Evolutionary conservation across 2,888 invertebrate species (phyloP).

Genomic region (Oscheius sp.): DNA sequence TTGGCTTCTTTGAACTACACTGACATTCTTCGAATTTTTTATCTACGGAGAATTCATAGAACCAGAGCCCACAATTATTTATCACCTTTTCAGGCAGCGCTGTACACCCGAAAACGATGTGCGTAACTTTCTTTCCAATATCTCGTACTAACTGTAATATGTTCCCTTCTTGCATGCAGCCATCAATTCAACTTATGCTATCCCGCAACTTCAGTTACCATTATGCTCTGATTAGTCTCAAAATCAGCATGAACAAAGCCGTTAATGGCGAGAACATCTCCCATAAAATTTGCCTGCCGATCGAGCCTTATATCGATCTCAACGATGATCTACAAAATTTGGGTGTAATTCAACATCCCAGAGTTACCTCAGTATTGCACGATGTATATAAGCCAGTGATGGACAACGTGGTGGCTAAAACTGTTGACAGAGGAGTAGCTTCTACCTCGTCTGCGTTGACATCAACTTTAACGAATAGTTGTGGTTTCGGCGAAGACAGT

Average conservation of each 20-base stretch:
- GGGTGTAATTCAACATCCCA: conserved; percentile 4
- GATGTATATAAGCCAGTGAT: background rate
- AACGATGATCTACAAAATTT: conserved; percentile 12
- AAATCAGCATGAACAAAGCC: background rate
- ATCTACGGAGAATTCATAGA: too few species aligned
- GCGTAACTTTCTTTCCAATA: background rate
- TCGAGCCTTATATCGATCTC: background rate
- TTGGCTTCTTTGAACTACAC: background rate
- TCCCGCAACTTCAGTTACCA: conserved; percentile 17
- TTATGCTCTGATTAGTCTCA: conserved; percentile 6
- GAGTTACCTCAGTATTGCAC: background rate
- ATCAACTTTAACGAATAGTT: too few species aligned
- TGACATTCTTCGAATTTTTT: too few species aligned
- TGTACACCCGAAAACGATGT: background rate
- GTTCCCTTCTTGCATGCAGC: conserved; percentile 24
- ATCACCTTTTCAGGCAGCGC: too few species aligned
- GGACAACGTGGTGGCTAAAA: background rate
- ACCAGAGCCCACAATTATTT: too few species aligned
- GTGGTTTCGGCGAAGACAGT: too few species aligned
- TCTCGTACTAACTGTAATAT: background rate
- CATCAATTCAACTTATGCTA: background rate
- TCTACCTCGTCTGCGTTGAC: too few species aligned
- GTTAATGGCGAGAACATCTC: background rate
- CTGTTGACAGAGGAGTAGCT: background rate
- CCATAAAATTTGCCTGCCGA: conserved; percentile 24